A percentile compares a stretch with the other conserved stretches of the same genome.
Evolutionary conservation across 2,797 vertebrate species (phyloP).

Genomic region (Dendrocincla tyrannina): DNA sequence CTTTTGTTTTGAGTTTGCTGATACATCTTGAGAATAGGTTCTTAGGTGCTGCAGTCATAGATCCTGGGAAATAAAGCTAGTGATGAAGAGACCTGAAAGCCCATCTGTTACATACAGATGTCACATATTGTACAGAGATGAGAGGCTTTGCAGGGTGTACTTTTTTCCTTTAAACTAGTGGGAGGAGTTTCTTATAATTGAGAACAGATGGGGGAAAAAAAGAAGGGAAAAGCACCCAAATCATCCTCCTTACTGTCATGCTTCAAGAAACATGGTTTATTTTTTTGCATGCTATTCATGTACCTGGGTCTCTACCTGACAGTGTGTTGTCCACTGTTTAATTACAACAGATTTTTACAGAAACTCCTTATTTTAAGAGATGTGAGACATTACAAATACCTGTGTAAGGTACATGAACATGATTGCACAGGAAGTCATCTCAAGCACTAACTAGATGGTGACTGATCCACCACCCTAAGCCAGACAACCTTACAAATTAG

Average conservation of each 20-base stretch:
- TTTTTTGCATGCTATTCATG: neutral
- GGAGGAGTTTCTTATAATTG: constrained; percentile 70
- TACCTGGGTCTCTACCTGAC: neutral
- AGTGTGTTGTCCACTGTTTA: constrained; percentile 5
- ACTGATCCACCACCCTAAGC: neutral
- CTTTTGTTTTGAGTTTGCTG: constrained; percentile 2
- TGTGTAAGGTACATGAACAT: neutral
- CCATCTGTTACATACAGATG: constrained; percentile 77
- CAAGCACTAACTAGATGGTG: neutral
- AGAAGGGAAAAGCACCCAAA: constrained; percentile 49
- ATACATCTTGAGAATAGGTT: constrained; percentile 5
- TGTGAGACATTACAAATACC: neutral
- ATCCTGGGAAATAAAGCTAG: constrained; percentile 64
- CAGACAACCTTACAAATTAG: neutral
- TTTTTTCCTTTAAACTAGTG: constrained; percentile 61
- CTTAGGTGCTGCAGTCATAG: constrained; percentile 62
- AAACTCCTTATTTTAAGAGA: neutral
- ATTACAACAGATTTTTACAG: neutral
- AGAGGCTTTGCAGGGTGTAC: constrained; percentile 59
- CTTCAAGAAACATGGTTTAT: constrained; percentile 20
- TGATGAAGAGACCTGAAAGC: constrained; percentile 69
- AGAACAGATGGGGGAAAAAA: constrained; percentile 70
- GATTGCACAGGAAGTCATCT: constrained; percentile 3
- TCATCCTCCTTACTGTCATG: constrained; percentile 38
- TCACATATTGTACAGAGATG: constrained; percentile 69